Base-by-base conservation (phyloP, 1,140 invertebrate genomes). In the Acyrthosiphon pisum region DNA sequence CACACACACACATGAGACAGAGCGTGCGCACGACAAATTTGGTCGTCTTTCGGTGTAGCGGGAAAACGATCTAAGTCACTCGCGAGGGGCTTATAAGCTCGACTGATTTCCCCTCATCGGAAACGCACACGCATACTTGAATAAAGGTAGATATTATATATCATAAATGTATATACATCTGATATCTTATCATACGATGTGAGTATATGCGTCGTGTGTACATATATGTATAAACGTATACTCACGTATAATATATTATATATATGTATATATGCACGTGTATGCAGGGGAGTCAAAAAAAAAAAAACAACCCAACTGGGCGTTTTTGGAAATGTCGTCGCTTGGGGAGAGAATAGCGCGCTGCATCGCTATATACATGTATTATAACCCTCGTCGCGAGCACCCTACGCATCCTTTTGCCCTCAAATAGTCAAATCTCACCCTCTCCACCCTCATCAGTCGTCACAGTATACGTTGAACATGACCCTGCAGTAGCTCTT, bases 301-400 rank as follows among this genome's bases (percentile, higher is more conserved):
- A 83, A 87, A n/a, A 86, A 87, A 87, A 87, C 23, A 50, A 89
- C 1, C 41, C 41, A 41, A 89, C 35, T 48, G 87, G 87, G 48
- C 87, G 87, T 89, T 89, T 53, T 89, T 22, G 20, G n/a, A 22
- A 88, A 88, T 20, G 46, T 46, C 46, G 22, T 84, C 26, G 26
- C 7, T 20, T 9, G n/a, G 37, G 83, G 83, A 41, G 83, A 30
- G 41, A 23, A 76, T 23, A 84, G 37, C 8, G 9, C 41, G 2
- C n/a, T 88, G n/a, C 30, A 46, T 35, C 30, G n/a, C 30, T 53
- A 76, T 18, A n/a, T 18, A 76, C n/a, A n/a, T 76, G 1, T n/a
- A 6, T n/a, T 88, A n/a, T 88, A 50, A 88, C 86, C 86, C 86
- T 88, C 86, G 6, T 46, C 44, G 30, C n/a, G 35, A 88, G 48